phyloP scores from a whole-genome alignment of 2,797 vertebrate species.

The Helostoma temminkii region DNA sequence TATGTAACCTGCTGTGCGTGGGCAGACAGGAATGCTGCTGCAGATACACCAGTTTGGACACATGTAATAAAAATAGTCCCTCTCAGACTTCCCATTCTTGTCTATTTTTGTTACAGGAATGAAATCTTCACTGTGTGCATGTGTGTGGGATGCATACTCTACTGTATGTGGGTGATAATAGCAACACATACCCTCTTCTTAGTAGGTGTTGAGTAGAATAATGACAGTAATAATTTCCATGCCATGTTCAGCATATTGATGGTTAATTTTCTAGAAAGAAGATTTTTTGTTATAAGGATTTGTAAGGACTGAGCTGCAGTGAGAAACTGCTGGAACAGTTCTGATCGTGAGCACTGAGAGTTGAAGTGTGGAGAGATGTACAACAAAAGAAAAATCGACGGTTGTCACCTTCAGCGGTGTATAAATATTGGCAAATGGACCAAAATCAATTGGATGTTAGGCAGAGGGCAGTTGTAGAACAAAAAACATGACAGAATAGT shows the following conservation, averaged over 20 bases:
- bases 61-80: conserved; percentile 60
- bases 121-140: conserved; percentile 1
- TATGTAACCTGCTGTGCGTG: conserved; percentile 68
- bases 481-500: conserved; percentile 28
- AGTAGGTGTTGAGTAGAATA: conserved; percentile 6
- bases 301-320: neutral
- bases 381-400: conserved; percentile 39
- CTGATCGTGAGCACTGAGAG: conserved; percentile 11
- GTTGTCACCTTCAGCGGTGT: conserved; percentile 58
- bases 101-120: conserved; percentile 50
- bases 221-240: conserved; percentile 17
- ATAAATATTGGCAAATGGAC: conserved; percentile 48
- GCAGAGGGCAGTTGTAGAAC: conserved; percentile 36
- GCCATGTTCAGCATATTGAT: conserved; percentile 4
- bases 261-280: neutral
- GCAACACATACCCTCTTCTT: neutral
- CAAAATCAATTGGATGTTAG: conserved; percentile 53
- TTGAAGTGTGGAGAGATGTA: conserved; percentile 1
- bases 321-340: conserved; percentile 3
- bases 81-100: conserved; percentile 32
- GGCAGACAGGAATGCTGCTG: conserved; percentile 48
- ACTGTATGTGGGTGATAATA: neutral
- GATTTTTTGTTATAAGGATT: neutral
- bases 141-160: neutral
- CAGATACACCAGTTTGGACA: conserved; percentile 48